phyloP scores from a whole-genome alignment of 2,113 vertebrate genomes.

The Strix uralensis region DNA sequence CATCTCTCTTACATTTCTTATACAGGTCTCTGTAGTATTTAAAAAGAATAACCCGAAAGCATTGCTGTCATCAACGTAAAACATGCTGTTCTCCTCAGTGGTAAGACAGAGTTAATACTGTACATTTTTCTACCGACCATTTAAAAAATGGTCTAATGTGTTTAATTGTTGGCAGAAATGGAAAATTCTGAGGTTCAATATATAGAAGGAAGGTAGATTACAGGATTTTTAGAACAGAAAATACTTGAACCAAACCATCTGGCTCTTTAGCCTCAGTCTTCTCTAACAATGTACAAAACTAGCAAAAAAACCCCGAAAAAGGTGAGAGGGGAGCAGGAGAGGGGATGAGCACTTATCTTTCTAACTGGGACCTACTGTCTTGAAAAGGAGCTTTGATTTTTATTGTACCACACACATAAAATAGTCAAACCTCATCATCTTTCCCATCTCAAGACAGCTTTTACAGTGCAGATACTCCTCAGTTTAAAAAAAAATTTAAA shows the following conservation, averaged over 20 bases:
- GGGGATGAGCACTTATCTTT: background rate
- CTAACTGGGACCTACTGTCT: background rate
- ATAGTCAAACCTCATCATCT: background rate
- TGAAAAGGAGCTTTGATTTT: background rate
- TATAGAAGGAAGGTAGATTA: background rate
- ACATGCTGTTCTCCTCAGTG: background rate
- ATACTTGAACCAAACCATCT: background rate
- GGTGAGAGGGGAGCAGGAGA: background rate
- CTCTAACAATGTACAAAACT: background rate
- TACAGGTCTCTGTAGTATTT: background rate
- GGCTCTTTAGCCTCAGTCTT: background rate
- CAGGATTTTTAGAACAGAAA: background rate
- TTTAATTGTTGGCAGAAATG: background rate
- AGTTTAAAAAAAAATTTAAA: background rate
- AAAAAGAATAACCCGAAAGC: background rate
- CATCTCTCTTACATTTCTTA: background rate
- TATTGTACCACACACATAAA: background rate
- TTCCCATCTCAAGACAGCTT: background rate
- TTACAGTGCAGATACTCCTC: background rate
- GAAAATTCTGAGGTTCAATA: background rate
- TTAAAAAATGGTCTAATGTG: background rate
- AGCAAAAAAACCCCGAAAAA: background rate
- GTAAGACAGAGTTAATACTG: background rate
- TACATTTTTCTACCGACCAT: background rate
- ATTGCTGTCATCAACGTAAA: background rate